Evolutionary conservation across 2,113 vertebrate species (phyloP), one percentile per base, ranked within the genome.

Genomic region (Hiodon alosoides): DNA sequence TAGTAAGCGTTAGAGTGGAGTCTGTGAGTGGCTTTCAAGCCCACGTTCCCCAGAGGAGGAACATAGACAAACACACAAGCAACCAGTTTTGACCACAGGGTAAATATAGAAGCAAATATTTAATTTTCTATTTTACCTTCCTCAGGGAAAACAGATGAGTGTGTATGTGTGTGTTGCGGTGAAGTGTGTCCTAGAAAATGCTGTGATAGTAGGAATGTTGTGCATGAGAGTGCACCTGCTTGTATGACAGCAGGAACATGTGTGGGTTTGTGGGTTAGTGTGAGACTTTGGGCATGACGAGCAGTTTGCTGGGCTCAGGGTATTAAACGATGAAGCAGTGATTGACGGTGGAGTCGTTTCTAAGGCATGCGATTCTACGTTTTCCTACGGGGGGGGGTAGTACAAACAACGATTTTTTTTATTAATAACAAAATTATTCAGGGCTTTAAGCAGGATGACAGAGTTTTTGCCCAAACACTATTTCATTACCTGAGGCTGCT

Each of bases 61-160:
- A 16, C 52, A 67, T 46, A 67, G 72, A 31, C 62, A 47, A 66
- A 74, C 72, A 55, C 52, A n/a, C 3, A 5, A 16, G 61, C 72
- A 67, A 67, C 53, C 53, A 66, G 52, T 4, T 50, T 31, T 66
- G 31, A 66, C 72, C 72, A 7, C 61, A 65, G 52, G 11, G 52
- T 66, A 53, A 3, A 55, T 64, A 67, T 64, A 57, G 72, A 55
- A 78, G 71, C 46, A 81, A 84, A 83, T 83, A 81, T 84, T 86
- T 73, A 76, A 81, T n/a, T 62, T 77, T 54, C 47, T 54, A n/a
- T n/a, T 73, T 72, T 72, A 47, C 70, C 72, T 6, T 72, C 74
- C 61, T 55, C 46, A 67, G 81, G 79, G 80, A 55, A 77, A 51
- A 58, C 51, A 69, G 75, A 76, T 69, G 61, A 76, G 76, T 72